A percentile compares a stretch with the other conserved stretches of the same genome.
Conservation (phyloP, 1,140 invertebrate species). For the Pomacea maculata region DNA sequence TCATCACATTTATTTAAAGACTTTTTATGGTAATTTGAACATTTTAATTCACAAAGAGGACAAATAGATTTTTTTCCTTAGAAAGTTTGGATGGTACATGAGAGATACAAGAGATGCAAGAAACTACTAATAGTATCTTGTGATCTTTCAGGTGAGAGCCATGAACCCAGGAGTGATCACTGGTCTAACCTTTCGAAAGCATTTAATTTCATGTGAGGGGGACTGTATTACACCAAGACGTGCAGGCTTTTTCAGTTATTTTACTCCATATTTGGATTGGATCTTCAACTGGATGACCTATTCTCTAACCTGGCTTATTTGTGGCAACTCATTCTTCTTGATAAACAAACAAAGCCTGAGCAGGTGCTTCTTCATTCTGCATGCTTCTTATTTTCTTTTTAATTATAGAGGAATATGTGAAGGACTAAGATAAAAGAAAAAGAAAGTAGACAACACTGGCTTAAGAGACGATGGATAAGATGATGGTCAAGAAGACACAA, state of each 20-base stretch:
- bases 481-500: too few relatives aligned
- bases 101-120: too few relatives aligned
- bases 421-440: too few relatives aligned
- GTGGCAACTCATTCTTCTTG: constrained; percentile 30
- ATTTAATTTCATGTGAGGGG: background rate
- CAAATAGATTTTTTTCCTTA: too few relatives aligned
- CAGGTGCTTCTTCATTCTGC: background rate
- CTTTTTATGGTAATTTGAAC: too few relatives aligned
- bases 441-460: too few relatives aligned
- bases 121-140: background rate
- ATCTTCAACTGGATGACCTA: constrained; percentile 4
- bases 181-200: constrained; percentile 17
- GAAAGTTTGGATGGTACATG: too few relatives aligned
- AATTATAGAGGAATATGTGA: background rate
- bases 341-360: constrained; percentile 24
- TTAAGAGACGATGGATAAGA: too few relatives aligned
- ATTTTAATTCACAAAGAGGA: too few relatives aligned
- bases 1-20: too few relatives aligned
- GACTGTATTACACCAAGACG: background rate
- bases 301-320: constrained; percentile 18
- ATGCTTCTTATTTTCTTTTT: too few relatives aligned
- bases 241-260: background rate
- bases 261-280: background rate
- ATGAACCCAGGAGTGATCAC: constrained; percentile 24
- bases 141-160: constrained; percentile 18